Evolutionary conservation across 2,797 vertebrate genomes (phyloP), one percentile per base, ranked within the genome.

Genomic region (Salarias fasciatus): DNA sequence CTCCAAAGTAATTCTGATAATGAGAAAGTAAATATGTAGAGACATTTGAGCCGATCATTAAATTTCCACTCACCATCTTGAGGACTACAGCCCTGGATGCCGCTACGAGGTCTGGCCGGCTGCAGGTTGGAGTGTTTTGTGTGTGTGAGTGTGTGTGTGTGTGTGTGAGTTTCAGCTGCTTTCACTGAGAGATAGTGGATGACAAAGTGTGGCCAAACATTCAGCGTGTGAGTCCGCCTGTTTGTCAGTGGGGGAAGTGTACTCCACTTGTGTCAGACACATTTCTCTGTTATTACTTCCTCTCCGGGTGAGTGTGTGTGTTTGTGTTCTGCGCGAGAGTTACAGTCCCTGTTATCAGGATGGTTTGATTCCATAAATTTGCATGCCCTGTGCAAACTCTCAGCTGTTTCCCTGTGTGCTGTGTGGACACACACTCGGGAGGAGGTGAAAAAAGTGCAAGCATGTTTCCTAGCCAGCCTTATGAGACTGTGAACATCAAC

Each of bases 311-410:
- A 2, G 33, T 35, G 33, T 2, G 40, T 72, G 18, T 67, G 60
- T 65, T 64, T 69, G 46, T 47, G 63, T 52, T 67, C 62, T 8
- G 51, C 67, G 52, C 80, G 63, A 40, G 53, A 67, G 59, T 77
- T 48, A 35, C 46, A 55, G 54, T 10, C 24, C 40, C 40, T 72
- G 11, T 53, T 88, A 86, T 88, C 83, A 75, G 33, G 35, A 43
- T 72, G 74, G 69, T 88, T 80, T 58, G 44, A 92, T 90, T 75
- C 24, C 31, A 28, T 54, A 18, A 42, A 92, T 94, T 94, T 93
- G 91, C 86, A 69, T 92, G 83, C 85, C 55, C 72, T 60, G 79
- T 72, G 66, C 77, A 74, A 82, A 80, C 72, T 77, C 75, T 84
- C 18, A 24, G 18, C 24, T 24, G 51, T 83, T 86, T 77, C 55